phyloP scores from a whole-genome alignment of 53 echinoderm and acorn worm genomes.

The Antedon mediterranea region DNA sequence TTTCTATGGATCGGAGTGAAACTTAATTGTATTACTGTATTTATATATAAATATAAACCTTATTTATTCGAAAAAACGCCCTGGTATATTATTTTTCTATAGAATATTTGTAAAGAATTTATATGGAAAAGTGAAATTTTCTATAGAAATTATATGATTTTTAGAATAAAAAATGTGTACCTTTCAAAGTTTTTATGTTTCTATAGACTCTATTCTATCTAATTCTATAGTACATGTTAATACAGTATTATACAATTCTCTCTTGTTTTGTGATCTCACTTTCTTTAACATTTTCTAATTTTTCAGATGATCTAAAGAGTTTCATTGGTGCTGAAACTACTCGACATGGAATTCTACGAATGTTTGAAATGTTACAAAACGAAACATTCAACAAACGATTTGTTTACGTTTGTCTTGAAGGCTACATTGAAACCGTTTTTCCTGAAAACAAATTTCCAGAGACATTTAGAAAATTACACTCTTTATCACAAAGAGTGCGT shows the following conservation, averaged over 20 bases:
- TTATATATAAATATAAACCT: too few relatives aligned
- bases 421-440: constrained; percentile 55
- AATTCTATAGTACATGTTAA: too few relatives aligned
- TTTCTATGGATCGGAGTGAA: too few relatives aligned
- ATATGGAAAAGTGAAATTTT: too few relatives aligned
- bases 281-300: not conserved
- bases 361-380: constrained; percentile 91
- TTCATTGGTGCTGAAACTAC: constrained; percentile 94
- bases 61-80: too few relatives aligned
- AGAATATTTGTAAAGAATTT: too few relatives aligned
- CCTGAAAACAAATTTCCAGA: constrained; percentile 60
- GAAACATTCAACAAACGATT: constrained; percentile 76
- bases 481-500: constrained; percentile 79
- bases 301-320: constrained; percentile 83
- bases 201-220: too few relatives aligned
- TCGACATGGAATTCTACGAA: constrained; percentile 62
- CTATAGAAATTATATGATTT: too few relatives aligned
- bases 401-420: constrained; percentile 78
- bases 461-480: constrained; percentile 76
- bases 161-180: too few relatives aligned
- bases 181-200: too few relatives aligned
- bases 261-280: not conserved
- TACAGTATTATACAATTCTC: not conserved
- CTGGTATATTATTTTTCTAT: too few relatives aligned
- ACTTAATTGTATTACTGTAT: too few relatives aligned